Percentiles rank a stretch among this genome's conserved stretches.
Conservation (phyloP, 2,888 invertebrate species). For the Phyllotreta cruciferae region DNA sequence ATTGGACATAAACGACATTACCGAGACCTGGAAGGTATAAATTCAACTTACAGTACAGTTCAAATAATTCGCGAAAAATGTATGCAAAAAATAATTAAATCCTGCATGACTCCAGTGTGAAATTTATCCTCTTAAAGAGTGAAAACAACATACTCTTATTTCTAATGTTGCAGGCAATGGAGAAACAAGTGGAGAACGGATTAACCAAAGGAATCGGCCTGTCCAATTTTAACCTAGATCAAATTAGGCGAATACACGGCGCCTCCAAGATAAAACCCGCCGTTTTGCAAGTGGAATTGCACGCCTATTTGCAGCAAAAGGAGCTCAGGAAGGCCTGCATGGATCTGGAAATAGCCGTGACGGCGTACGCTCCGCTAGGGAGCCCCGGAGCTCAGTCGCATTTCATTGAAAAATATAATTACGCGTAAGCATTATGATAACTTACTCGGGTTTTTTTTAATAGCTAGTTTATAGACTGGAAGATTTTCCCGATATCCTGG, state of each 20-base stretch:
- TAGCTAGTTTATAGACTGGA: conserved; percentile 59
- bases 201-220: conserved; percentile 75
- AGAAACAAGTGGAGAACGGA: conserved; percentile 69
- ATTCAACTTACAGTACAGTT: too few relatives aligned
- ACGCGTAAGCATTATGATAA: conserved; percentile 59
- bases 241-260: conserved; percentile 70
- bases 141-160: too few relatives aligned
- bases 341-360: conserved; percentile 68
- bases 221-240: conserved; percentile 78
- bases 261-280: conserved; percentile 71
- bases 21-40: conserved; percentile 73
- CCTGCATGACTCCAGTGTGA: too few relatives aligned
- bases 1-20: conserved; percentile 70
- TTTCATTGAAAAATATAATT: conserved; percentile 69
- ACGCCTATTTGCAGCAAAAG: conserved; percentile 78
- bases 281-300: conserved; percentile 77
- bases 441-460: too few relatives aligned
- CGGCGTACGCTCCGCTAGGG: conserved; percentile 76
- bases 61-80: too few relatives aligned
- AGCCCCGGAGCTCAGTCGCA: conserved; percentile 74
- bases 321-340: conserved; percentile 69
- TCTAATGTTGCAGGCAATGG: conserved; percentile 70
- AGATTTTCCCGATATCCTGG: conserved; percentile 68
- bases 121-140: too few relatives aligned
- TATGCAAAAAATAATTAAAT: too few relatives aligned